Conservation (phyloP, 2,888 invertebrate species). For the Alsophila aescularia region DNA sequence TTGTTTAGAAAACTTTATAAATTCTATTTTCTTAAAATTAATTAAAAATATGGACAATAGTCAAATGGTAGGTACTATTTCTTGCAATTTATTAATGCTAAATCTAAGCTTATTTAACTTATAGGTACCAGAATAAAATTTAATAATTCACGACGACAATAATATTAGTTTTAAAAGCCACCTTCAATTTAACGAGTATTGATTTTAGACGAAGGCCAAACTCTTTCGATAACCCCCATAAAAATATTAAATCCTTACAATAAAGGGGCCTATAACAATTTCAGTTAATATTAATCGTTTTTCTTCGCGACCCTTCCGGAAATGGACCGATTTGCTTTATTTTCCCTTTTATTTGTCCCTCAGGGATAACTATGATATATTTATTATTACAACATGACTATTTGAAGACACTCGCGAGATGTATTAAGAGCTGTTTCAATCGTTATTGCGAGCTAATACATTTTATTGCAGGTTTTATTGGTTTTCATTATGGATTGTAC, state of each 20-base stretch:
- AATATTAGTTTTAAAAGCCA: slow-evolving; percentile 40
- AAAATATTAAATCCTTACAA: slow-evolving; percentile 78
- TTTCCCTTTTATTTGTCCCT: slow-evolving; percentile 79
- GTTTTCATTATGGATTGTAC: slow-evolving; percentile 18
- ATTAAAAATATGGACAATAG: too few species aligned
- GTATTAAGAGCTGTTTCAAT: slow-evolving; percentile 64
- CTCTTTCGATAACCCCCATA: slow-evolving; percentile 74
- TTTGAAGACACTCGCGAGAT: slow-evolving; percentile 78
- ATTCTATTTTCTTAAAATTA: too few species aligned
- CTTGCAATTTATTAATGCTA: too few species aligned
- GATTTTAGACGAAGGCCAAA: slow-evolving; percentile 60
- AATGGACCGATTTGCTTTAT: slow-evolving; percentile 77
- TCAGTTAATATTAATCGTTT: slow-evolving; percentile 84
- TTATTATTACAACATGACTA: slow-evolving; percentile 77
- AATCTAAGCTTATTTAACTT: background rate
- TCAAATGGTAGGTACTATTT: too few species aligned
- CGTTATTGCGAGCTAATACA: slow-evolving; percentile 54
- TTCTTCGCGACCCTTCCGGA: slow-evolving; percentile 80
- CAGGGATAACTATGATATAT: slow-evolving; percentile 80
- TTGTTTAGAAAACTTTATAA: too few species aligned
- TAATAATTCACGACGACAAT: slow-evolving; percentile 41
- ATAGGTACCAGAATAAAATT: background rate
- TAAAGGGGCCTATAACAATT: slow-evolving; percentile 77
- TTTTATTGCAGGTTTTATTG: slow-evolving; percentile 53
- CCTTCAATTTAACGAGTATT: slow-evolving; percentile 58